Conservation (phyloP, 2,113 vertebrate species). For the Rhizomys pruinosus region DNA sequence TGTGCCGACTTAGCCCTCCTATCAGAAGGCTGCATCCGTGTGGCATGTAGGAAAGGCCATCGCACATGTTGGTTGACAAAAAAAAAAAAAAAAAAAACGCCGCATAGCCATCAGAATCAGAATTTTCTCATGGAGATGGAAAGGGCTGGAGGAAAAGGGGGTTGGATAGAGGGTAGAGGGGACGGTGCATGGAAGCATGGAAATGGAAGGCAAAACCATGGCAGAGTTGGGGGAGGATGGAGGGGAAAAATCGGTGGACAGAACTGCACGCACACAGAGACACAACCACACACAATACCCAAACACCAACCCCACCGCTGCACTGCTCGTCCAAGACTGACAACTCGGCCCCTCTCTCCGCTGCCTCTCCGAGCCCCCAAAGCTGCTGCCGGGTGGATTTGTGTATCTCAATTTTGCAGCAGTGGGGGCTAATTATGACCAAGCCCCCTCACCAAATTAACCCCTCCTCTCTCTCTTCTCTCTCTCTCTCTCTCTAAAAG, state of each 20-base stretch:
- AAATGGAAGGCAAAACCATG: constrained; percentile 58
- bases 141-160: constrained; percentile 78
- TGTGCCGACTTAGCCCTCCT: constrained; percentile 74
- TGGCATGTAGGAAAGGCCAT: constrained; percentile 87
- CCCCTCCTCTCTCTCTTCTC: constrained; percentile 86
- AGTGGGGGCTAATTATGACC: constrained; percentile 89
- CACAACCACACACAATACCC: constrained; percentile 71
- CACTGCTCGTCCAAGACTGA: constrained; percentile 82
- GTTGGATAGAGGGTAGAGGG: constrained; percentile 69
- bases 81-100: constrained; percentile 76
- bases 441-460: constrained; percentile 88
- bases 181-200: not conserved
- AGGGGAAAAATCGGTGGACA: constrained; percentile 76
- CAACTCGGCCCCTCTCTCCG: constrained; percentile 84
- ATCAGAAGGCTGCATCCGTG: constrained; percentile 79
- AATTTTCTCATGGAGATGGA: constrained; percentile 86
- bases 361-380: constrained; percentile 83
- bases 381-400: constrained; percentile 88
- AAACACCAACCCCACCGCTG: constrained; percentile 69
- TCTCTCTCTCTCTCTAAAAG: constrained; percentile 76
- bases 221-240: constrained; percentile 57
- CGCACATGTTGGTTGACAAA: constrained; percentile 85
- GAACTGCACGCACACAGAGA: constrained; percentile 60
- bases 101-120: constrained; percentile 89
- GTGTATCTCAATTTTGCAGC: constrained; percentile 91